Evolutionary conservation across 2,797 vertebrate genomes (phyloP), one percentile per base, ranked within the genome.

Genomic region (Podarcis siculus): DNA sequence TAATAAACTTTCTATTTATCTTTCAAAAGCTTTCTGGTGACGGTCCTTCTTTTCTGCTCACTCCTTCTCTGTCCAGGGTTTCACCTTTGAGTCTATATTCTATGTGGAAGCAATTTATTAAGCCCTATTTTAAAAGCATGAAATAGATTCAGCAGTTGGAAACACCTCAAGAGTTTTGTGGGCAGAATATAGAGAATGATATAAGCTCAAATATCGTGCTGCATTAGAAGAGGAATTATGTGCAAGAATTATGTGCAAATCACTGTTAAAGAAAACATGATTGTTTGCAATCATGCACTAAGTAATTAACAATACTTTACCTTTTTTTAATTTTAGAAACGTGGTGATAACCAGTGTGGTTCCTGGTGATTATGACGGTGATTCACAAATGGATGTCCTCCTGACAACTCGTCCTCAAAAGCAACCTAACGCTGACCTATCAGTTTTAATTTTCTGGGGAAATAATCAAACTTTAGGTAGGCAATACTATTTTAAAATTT

Each of bases 371-470:
- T 99, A 98, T 80, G 98, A 99, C 93, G 99, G 99, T 85, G 99
- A 99, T 96, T 99, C 98, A 67, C 98, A 99, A 94, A 99, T 99
- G 99, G 99, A 99, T 91, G 98, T 98, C 15, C 98, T 99, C 8
- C 96, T 99, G 35, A 99, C 99, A 0, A 96, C 97, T 67, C 87
- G 90, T 87, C 90, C 92, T 55, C 93, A 84, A 90, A 93, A 86
- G 86, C 91, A 93, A 66, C 93, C 71, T 83, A 90, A 13, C 17
- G 39, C 58, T 87, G 84, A 92, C n/a, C 95, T 97, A 72, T 94
- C 87, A 45, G 97, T 97, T 79, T 95, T 97, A 90, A 96, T 99
- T 92, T 98, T 98, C 90, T 99, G 99, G 99, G 99, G 98, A 32
- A 97, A 98, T 94, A 99, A 99, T 96, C 98, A 98, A 93, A 99